Evolutionary conservation across 37 sponge, comb jelly and placozoan genomes (phyloP).

Genomic region (Haliclona indistincta): DNA sequence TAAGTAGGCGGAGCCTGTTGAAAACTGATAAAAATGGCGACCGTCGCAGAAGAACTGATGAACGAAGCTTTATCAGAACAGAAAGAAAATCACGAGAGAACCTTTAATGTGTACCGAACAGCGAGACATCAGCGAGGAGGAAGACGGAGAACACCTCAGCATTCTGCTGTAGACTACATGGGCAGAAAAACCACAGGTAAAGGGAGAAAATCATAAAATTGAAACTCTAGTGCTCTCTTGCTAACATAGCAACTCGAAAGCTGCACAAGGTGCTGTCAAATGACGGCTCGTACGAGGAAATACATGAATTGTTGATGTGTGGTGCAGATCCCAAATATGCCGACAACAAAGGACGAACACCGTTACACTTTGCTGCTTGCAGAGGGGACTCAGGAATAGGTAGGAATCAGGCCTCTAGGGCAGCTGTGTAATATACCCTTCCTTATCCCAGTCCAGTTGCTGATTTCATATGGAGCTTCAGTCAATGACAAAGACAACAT

Average conservation of each 20-base stretch:
- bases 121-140: too few species aligned
- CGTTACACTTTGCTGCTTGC: constrained; percentile 76
- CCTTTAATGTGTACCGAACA: too few species aligned
- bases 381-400: constrained; percentile 36
- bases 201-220: neutral
- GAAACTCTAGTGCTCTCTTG: neutral
- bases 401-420: neutral
- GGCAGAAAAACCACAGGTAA: neutral
- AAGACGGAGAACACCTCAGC: neutral
- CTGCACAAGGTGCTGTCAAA: neutral
- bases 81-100: too few species aligned
- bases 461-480: constrained; percentile 59
- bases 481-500: constrained; percentile 68
- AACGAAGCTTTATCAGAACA: too few species aligned
- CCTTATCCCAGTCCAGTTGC: constrained; percentile 37
- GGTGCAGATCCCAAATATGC: constrained; percentile 53
- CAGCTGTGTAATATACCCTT: neutral
- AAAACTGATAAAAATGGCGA: too few species aligned
- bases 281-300: constrained; percentile 14
- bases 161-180: constrained; percentile 2
- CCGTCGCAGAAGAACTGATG: too few species aligned
- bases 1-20: too few species aligned
- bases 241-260: neutral
- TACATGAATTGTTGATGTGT: constrained; percentile 31
- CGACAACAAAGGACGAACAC: constrained; percentile 74